Percentiles rank a stretch among this genome's conserved stretches.
Evolutionary conservation across 2,797 vertebrate species (phyloP).

Genomic region (Microhierax caerulescens): DNA sequence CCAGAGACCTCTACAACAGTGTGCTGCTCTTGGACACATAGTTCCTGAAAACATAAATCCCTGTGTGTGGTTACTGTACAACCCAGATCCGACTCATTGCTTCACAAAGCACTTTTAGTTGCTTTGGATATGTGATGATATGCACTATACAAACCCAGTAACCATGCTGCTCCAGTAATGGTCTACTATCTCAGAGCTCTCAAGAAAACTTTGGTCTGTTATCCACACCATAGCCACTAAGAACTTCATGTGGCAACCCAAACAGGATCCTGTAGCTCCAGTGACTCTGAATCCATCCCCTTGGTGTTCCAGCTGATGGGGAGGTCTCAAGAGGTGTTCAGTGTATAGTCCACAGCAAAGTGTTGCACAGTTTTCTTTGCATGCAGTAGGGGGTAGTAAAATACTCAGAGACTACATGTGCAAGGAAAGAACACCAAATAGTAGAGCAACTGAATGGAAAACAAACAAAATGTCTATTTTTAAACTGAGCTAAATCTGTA

Average conservation of each 20-base stretch:
- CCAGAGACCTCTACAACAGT: constrained; percentile 21
- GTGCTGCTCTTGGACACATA: constrained; percentile 14
- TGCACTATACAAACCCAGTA: neutral
- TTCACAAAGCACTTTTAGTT: constrained; percentile 56
- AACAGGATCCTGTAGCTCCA: neutral
- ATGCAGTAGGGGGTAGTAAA: constrained; percentile 62
- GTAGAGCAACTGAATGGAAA: constrained; percentile 1
- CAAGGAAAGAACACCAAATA: neutral
- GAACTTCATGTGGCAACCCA: neutral
- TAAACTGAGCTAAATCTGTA: constrained; percentile 35
- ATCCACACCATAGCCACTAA: neutral
- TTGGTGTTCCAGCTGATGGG: neutral
- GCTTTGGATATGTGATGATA: constrained; percentile 37
- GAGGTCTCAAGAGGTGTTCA: neutral
- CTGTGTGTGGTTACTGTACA: constrained; percentile 45
- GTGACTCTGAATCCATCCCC: neutral
- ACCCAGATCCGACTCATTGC: constrained; percentile 58
- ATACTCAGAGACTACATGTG: constrained; percentile 36
- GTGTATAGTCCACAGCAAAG: neutral
- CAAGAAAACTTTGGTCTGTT: neutral
- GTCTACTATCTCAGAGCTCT: neutral
- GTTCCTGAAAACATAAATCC: constrained; percentile 47
- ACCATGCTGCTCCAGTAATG: neutral
- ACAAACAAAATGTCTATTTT: constrained; percentile 62
- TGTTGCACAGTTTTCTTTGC: constrained; percentile 23